phyloP scores from a whole-genome alignment of 2,797 vertebrate genomes.

The Cossypha heuglini region DNA sequence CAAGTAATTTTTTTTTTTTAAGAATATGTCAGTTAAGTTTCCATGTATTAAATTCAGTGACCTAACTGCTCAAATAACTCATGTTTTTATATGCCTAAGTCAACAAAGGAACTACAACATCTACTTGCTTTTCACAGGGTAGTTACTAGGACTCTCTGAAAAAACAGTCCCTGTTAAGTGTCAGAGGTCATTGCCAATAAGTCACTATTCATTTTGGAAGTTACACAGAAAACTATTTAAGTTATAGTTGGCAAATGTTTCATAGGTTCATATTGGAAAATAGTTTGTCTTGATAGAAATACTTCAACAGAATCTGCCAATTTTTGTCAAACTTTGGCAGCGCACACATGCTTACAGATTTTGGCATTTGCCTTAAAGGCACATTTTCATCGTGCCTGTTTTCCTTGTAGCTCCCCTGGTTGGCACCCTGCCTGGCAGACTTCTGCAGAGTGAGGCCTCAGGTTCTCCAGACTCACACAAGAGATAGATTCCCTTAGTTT shows the following conservation, averaged over 20 bases:
- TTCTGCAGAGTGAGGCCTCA: neutral
- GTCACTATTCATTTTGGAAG: neutral
- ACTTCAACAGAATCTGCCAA: conserved; percentile 24
- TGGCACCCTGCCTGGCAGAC: conserved; percentile 12
- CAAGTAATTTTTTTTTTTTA: neutral
- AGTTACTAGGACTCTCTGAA: neutral
- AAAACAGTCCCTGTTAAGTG: neutral
- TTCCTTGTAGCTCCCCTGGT: neutral
- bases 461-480: neutral
- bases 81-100: neutral
- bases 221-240: neutral
- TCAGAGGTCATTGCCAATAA: neutral
- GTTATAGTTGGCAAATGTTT: neutral
- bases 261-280: conserved; percentile 9
- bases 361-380: neutral
- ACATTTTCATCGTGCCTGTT: conserved; percentile 3
- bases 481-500: neutral
- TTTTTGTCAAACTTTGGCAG: conserved; percentile 51
- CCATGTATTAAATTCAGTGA: conserved; percentile 22
- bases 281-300: conserved; percentile 18
- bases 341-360: conserved; percentile 24
- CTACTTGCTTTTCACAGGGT: neutral
- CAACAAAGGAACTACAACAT: conserved; percentile 1
- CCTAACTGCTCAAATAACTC: conserved; percentile 2
- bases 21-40: conserved; percentile 9